Conservation (phyloP, 2,113 vertebrate species). For the Brienomyrus brachyistius region DNA sequence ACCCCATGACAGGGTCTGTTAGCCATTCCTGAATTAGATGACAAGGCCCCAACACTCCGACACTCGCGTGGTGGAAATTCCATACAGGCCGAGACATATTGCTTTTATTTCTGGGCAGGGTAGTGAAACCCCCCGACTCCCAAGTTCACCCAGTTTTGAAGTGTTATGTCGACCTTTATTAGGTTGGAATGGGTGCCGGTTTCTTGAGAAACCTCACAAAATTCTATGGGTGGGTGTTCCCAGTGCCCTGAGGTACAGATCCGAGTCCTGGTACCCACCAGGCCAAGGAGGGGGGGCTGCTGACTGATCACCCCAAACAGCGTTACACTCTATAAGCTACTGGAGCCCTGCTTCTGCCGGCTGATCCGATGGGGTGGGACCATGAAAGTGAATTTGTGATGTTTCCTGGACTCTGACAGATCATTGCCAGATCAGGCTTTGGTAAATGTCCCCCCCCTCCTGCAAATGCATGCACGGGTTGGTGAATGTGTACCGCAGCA, state of each 20-base stretch:
- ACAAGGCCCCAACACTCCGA: background rate
- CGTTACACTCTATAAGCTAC: background rate
- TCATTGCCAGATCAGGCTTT: background rate
- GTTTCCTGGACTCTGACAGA: background rate
- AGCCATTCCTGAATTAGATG: background rate
- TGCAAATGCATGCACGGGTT: background rate
- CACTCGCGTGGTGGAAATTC: background rate
- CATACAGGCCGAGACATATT: background rate
- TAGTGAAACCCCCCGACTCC: background rate
- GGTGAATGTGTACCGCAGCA: background rate
- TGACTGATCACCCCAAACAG: background rate
- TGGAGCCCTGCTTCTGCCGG: background rate
- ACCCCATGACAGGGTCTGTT: background rate
- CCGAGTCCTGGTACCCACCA: too few relatives aligned
- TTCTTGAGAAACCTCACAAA: background rate
- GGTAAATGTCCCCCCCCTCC: background rate
- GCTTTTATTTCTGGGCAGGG: background rate
- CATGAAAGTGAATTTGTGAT: background rate
- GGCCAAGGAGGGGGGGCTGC: background rate
- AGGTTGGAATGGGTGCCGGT: background rate
- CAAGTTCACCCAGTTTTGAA: background rate
- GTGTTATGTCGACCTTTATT: background rate
- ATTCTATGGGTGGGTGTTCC: background rate
- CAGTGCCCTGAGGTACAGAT: background rate
- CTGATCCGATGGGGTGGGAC: background rate